Base-by-base conservation (phyloP, 2,797 vertebrate genomes). In the Acrossocheilus wenchowensis region DNA sequence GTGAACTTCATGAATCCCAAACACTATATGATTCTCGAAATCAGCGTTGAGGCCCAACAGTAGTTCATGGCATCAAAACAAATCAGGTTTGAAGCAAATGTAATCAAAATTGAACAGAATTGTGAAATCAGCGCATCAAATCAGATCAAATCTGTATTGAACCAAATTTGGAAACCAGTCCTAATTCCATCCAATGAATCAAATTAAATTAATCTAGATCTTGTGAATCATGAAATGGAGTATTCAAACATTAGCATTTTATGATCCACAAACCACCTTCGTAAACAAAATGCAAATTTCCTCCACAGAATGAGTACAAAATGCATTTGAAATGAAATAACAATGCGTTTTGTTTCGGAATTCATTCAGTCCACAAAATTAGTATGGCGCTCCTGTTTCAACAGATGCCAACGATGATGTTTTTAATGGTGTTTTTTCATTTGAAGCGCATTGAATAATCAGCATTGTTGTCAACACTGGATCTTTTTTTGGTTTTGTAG, bases 391-490 rank as follows among this genome's bases (percentile, higher is more conserved):
- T 30, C 2, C n/a, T 15, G 5, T 72, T 72, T 72, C 69, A 72
- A n/a, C 39, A 68, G 34, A 36, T 3, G 43, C 23, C 14, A 12
- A 45, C 26, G 69, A 72, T 52, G 48, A 17, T 50, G 50, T 15
- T 39, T 69, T 69, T 36, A 36, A 39, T 68, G 19, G 39, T 11
- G 68, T 71, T 71, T 71, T 72, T 43, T 14, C 6, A 41, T 43
- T 6, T 43, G 5, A 69, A 69, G 36, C 4, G 12, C 45, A 48
- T 14, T 41, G 36, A 41, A 23, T 14, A 43, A 82, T 60, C 57
- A 78, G 39, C 81, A 78, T 75, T 86, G 84, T 75, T 86, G 84
- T 84, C 66, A 69, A 86, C 50, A n/a, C 83, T 75, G 82, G 85
- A 83, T 71, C 75, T 86, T 64, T 71, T 71, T 90, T 73, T 86